Evolutionary conservation across 2,888 invertebrate species (phyloP).

Genomic region (Rhagonycha lutea): DNA sequence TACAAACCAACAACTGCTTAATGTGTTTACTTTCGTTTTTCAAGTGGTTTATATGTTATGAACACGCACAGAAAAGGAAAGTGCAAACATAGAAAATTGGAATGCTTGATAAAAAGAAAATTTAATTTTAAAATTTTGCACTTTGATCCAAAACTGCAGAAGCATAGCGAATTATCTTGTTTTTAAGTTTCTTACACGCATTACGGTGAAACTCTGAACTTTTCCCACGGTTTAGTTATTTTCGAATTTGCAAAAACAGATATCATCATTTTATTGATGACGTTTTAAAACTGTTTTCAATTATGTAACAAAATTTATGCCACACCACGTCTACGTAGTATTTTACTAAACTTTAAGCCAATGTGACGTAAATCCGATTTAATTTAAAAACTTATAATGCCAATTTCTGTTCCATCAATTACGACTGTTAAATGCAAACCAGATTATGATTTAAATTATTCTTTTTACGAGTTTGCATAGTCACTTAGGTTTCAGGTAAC

Average conservation of each 20-base stretch:
- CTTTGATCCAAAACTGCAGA: not conserved
- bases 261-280: not conserved
- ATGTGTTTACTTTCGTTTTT: slow-evolving; percentile 4
- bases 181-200: not conserved
- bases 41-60: not conserved
- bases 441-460: not conserved
- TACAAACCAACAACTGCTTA: not conserved
- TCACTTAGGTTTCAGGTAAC: not conserved
- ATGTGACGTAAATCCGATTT: not conserved
- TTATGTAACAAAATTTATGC: not conserved
- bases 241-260: not conserved
- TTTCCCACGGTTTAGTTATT: not conserved
- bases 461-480: not conserved
- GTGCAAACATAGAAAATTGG: not conserved
- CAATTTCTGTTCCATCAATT: not conserved
- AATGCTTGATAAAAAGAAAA: not conserved
- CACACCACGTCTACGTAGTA: not conserved
- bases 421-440: not conserved
- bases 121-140: not conserved
- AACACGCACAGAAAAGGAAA: not conserved
- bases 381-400: not conserved
- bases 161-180: not conserved
- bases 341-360: not conserved
- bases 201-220: not conserved
- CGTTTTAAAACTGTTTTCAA: not conserved